Conservation (phyloP, 2,797 vertebrate genomes). For the Macropodus opercularis region DNA sequence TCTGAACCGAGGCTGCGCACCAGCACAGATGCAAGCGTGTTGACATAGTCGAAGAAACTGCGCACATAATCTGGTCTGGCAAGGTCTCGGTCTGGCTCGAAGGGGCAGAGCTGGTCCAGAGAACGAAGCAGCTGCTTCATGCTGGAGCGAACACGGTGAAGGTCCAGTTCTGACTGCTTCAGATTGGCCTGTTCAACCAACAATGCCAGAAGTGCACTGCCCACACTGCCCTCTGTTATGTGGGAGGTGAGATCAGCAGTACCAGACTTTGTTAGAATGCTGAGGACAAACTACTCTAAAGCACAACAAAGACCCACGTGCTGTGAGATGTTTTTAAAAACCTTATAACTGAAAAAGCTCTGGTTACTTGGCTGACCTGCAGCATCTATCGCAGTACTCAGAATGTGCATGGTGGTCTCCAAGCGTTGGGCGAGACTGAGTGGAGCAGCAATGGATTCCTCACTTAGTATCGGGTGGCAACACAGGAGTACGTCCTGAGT, state of each 20-base stretch:
- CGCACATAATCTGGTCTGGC: constrained; percentile 83
- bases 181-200: constrained; percentile 88
- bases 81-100: constrained; percentile 57
- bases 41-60: constrained; percentile 88
- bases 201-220: constrained; percentile 77
- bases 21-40: constrained; percentile 86
- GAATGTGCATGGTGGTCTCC: constrained; percentile 82
- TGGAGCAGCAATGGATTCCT: constrained; percentile 84
- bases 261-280: background rate
- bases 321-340: background rate
- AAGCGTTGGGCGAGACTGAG: constrained; percentile 84
- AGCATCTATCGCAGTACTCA: constrained; percentile 77
- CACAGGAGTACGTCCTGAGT: constrained; percentile 88
- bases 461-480: constrained; percentile 84
- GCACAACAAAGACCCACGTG: background rate
- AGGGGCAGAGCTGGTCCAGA: constrained; percentile 82
- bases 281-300: background rate
- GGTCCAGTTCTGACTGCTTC: constrained; percentile 84
- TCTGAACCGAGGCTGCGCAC: constrained; percentile 89
- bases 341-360: background rate
- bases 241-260: background rate
- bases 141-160: constrained; percentile 85
- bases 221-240: constrained; percentile 80
- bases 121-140: constrained; percentile 88
- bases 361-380: constrained; percentile 74